Percentiles rank a stretch among this genome's conserved stretches.
Evolutionary conservation across 2,888 invertebrate species (phyloP).

Genomic region (Thymelicus sylvestris): DNA sequence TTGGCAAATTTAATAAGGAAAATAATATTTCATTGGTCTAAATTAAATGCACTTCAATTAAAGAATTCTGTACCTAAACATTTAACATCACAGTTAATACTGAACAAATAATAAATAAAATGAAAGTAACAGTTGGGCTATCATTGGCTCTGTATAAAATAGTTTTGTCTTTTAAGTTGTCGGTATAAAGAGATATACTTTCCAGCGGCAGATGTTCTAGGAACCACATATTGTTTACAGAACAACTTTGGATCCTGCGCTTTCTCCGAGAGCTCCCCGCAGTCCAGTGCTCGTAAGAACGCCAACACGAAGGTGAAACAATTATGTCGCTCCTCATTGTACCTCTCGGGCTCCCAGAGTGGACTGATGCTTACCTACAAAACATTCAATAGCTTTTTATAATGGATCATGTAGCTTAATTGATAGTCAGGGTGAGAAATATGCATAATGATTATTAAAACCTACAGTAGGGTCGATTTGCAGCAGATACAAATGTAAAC

Average conservation of each 20-base stretch:
- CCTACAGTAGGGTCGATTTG: too few relatives aligned
- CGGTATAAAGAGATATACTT: conserved; percentile 94
- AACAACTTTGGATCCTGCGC: conserved; percentile 88
- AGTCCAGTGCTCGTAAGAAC: conserved; percentile 89
- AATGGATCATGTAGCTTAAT: too few relatives aligned
- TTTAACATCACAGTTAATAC: conserved; percentile 82
- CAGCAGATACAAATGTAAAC: too few relatives aligned
- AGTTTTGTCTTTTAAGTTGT: conserved; percentile 85
- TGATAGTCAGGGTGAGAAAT: too few relatives aligned
- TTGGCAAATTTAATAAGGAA: conserved; percentile 41
- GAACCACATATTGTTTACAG: conserved; percentile 92
- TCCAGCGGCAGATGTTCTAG: conserved; percentile 91
- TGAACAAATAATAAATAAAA: conserved; percentile 72
- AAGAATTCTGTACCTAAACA: conserved; percentile 69
- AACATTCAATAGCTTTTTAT: neutral
- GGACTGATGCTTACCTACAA: conserved; percentile 81
- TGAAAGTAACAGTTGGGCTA: conserved; percentile 52
- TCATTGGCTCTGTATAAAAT: conserved; percentile 79
- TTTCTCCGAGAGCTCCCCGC: conserved; percentile 88
- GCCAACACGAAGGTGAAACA: conserved; percentile 94
- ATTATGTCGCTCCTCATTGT: conserved; percentile 91
- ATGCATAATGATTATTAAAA: too few relatives aligned
- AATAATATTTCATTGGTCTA: conserved; percentile 71
- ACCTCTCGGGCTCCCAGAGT: conserved; percentile 88
- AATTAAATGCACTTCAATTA: conserved; percentile 79